Evolutionary conservation across 2,888 invertebrate species (phyloP).

Genomic region (Caenorhabditis uteleia): DNA sequence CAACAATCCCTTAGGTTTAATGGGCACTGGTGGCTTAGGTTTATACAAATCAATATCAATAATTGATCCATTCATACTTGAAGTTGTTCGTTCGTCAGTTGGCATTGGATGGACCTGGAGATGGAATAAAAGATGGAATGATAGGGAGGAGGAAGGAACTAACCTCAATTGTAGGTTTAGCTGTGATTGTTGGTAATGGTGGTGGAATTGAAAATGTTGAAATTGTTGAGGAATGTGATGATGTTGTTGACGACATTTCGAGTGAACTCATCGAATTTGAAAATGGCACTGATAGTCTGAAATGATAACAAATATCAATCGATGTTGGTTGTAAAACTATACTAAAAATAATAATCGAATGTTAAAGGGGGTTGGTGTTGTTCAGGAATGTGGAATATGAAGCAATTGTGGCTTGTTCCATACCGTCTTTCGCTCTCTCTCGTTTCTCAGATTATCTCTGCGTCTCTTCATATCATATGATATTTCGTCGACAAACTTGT

Average conservation of each 20-base stretch:
- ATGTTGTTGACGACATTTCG: slow-evolving; percentile 30
- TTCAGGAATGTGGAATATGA: no score
- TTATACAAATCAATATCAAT: slow-evolving; percentile 29
- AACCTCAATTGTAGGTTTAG: slow-evolving; percentile 54
- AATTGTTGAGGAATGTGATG: slow-evolving; percentile 11
- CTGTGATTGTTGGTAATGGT: slow-evolving; percentile 11
- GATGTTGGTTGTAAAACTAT: no score
- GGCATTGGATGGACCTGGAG: slow-evolving; percentile 59
- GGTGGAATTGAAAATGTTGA: slow-evolving; percentile 11
- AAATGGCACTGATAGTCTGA: slow-evolving; percentile 42
- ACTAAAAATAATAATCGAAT: no score
- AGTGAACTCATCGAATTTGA: slow-evolving; percentile 46
- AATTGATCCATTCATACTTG: slow-evolving; percentile 21
- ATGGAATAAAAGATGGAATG: neutral
- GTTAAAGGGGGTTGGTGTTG: no score
- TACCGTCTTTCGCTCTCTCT: no score
- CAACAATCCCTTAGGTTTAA: slow-evolving; percentile 51
- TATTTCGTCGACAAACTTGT: no score
- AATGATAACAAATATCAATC: no score
- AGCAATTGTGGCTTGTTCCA: no score
- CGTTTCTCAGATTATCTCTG: no score
- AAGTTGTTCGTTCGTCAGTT: slow-evolving; percentile 39
- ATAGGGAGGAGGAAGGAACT: slow-evolving; percentile 3
- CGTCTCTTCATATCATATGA: no score
- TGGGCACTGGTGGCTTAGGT: slow-evolving; percentile 48